These are phyloP conservation scores for Manacus vitellinus DNA, from an alignment of 2,113 vertebrate species.

Conservation along the genomic window DNA sequence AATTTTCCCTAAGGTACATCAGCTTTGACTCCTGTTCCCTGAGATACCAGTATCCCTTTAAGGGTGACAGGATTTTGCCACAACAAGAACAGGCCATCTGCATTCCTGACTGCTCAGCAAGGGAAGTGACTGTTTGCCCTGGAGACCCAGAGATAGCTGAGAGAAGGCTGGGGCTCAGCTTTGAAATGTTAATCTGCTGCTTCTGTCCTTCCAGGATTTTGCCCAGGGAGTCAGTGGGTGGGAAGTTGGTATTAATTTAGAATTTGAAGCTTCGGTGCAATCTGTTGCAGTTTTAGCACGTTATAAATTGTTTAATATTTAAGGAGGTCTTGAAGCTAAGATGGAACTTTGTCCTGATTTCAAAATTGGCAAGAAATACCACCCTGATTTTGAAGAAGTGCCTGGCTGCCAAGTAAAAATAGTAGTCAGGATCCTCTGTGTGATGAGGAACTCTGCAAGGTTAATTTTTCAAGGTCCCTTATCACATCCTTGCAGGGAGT, in stretches of 20 bases:
- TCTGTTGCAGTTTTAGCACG: constrained; percentile 25
- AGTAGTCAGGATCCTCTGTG: neutral
- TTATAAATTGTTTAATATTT: constrained; percentile 39
- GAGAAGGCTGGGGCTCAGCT: neutral
- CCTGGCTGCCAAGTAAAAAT: neutral
- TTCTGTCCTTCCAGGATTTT: constrained; percentile 42
- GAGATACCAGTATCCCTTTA: neutral
- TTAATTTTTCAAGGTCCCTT: constrained; percentile 30
- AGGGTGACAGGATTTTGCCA: neutral
- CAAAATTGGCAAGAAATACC: neutral
- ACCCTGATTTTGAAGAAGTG: neutral
- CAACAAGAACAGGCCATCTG: neutral
- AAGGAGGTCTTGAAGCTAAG: constrained; percentile 32
- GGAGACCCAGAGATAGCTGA: constrained; percentile 18
- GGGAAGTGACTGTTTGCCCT: constrained; percentile 51
- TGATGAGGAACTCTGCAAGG: neutral
- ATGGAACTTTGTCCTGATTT: constrained; percentile 41
- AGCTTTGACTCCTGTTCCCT: neutral
- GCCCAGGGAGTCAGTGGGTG: constrained; percentile 46
- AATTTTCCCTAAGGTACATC: neutral
- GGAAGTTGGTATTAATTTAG: constrained; percentile 57
- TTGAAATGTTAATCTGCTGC: constrained; percentile 55
- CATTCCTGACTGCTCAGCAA: constrained; percentile 21
- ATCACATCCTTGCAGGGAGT: neutral
- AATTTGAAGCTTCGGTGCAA: constrained; percentile 26